These are phyloP conservation scores for Pomatostomus ruficeps DNA, from an alignment of 2,113 vertebrate species.

Conservation along the genomic window DNA sequence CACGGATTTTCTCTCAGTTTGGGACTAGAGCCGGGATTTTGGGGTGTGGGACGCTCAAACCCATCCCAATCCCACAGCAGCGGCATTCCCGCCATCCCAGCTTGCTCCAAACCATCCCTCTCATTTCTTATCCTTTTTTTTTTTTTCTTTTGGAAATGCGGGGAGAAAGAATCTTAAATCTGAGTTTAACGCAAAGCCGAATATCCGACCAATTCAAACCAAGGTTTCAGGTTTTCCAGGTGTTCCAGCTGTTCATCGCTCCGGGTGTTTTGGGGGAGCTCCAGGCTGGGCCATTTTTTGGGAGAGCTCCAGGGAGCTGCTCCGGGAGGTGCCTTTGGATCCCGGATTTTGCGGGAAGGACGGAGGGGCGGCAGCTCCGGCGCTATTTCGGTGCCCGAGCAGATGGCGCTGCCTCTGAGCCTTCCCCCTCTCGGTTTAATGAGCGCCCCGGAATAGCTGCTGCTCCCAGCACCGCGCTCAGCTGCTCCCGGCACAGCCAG, in stretches of 20 bases:
- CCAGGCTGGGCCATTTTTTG: too few relatives aligned
- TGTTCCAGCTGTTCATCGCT: too few relatives aligned
- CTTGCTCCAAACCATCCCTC: accelerated
- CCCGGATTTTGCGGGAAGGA: background rate
- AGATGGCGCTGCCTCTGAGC: constrained; percentile 39
- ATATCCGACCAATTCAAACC: too few relatives aligned
- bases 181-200: too few relatives aligned
- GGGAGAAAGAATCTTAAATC: too few relatives aligned
- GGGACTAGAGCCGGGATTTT: background rate
- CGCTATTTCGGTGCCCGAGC: background rate
- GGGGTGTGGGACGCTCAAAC: accelerated
- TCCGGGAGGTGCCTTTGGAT: background rate
- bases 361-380: background rate
- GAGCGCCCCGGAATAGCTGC: constrained; percentile 36
- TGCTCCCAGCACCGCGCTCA: background rate
- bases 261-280: too few relatives aligned
- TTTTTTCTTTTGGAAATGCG: too few relatives aligned
- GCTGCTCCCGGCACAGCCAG: background rate
- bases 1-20: background rate
- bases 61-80: accelerated
- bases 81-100: background rate
- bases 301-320: accelerated
- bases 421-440: constrained; percentile 36
- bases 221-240: too few relatives aligned
- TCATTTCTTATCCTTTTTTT: too few relatives aligned